Evolutionary conservation across 2,888 invertebrate species (phyloP), one percentile per base, ranked within the genome.

Genomic region (Hemaris fuciformis): DNA sequence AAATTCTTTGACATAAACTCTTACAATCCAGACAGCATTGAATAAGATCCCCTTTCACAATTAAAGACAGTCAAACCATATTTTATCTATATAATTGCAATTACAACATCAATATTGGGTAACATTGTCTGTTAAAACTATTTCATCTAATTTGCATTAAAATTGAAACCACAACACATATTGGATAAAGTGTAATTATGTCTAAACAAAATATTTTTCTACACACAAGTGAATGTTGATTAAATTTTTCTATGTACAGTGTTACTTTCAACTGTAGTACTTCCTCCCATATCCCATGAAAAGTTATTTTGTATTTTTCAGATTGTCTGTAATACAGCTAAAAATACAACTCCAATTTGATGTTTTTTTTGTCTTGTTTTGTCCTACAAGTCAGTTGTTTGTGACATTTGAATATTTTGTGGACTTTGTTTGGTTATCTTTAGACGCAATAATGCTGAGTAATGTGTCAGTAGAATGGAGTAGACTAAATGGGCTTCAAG

Each of bases 111-210:
- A 53, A 53, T 43, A 18, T 13, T 45, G 23, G 20, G 4, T 22
- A 27, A 53, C 53, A 53, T 53, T 15, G 25, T 27, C 53, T 31
- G 6, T 31, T n/a, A n/a, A 22, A 45, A 45, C 45, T 45, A 45
- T 45, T 45, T 45, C 18, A 31, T 53, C 53, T 53, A 53, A 23
- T 22, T n/a, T 38, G 34, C 3, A 38, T 38, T n/a, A 53, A 53
- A 48, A 53, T 53, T 31, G 53, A 53, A 53, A 53, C 45, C 45
- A 45, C 48, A 48, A 48, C 31, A 53, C 27, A 53, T 53, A 53
- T 31, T 18, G 31, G 31, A 53, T 53, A 53, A 31, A 53, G 10
- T 53, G 53, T 53, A 53, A 22, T 45, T 45, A 22, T n/a, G n/a
- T 31, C 53, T 53, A 53, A 48, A 53, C 18, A 27, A 53, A 53